phyloP scores from a whole-genome alignment of 2,113 vertebrate genomes.

The Austrofundulus limnaeus region DNA sequence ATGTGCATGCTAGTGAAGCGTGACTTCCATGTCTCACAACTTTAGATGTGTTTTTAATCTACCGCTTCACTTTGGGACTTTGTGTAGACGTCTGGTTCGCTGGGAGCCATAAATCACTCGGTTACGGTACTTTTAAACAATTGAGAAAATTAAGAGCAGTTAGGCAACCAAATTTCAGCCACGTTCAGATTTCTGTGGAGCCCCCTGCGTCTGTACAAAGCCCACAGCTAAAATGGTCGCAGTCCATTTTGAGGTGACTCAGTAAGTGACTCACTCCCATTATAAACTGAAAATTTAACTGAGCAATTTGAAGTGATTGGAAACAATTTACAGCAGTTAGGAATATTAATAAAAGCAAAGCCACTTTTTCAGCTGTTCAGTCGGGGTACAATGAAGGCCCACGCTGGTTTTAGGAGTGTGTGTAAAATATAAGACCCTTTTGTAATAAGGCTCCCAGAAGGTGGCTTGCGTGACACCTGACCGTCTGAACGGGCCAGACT shows the following conservation, averaged over 20 bases:
- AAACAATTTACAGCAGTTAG: constrained; percentile 61
- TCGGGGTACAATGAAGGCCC: constrained; percentile 9
- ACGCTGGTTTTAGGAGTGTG: neutral
- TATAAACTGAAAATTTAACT: constrained; percentile 53
- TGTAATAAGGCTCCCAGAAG: constrained; percentile 54
- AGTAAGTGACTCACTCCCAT: constrained; percentile 35
- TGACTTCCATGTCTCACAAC: constrained; percentile 35
- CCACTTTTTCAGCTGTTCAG: constrained; percentile 16
- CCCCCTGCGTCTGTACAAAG: constrained; percentile 34
- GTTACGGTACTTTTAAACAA: constrained; percentile 36
- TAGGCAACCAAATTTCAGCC: constrained; percentile 55
- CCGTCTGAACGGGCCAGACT: constrained; percentile 48
- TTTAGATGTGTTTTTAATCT: constrained; percentile 54
- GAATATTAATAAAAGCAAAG: constrained; percentile 52
- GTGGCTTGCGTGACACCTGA: constrained; percentile 51
- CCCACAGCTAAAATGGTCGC: constrained; percentile 29
- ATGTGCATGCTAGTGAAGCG: constrained; percentile 20
- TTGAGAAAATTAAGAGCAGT: constrained; percentile 55
- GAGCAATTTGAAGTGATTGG: constrained; percentile 69
- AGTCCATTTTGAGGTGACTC: constrained; percentile 30
- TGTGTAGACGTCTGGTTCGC: constrained; percentile 19
- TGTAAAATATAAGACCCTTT: constrained; percentile 26
- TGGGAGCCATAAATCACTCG: constrained; percentile 40
- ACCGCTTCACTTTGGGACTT: constrained; percentile 15
- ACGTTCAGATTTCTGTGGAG: constrained; percentile 33